Evolutionary conservation across 2,797 vertebrate species (phyloP), one percentile per base, ranked within the genome.

Genomic region (Pangasius larnaudii): DNA sequence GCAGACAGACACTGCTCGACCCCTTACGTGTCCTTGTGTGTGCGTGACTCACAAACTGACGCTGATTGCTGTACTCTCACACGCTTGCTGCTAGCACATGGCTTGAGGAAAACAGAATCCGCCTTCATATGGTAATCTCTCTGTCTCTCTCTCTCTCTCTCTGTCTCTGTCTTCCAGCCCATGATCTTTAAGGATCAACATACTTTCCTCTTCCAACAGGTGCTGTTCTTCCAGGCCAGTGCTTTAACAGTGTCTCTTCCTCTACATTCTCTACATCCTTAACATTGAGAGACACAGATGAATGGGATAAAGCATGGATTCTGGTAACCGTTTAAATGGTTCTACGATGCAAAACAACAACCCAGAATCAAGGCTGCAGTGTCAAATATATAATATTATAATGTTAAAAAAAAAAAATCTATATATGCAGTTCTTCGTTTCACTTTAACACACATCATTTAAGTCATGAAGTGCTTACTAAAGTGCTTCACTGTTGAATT

Each of bases 31-130:
- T 92, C 90, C 36, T 67, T 86, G 72, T 77, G 81, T 88, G n/a
- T 42, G 63, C 10, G 80, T 65, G 95, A 95, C 87, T 95, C 94
- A 95, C 67, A 13, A 85, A 13, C 80, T 93, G 94, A 93, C 90
- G 90, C 86, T 81, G 58, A 49, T 88, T 24, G 65, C 90, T 58
- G 79, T 89, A 88, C 88, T 65, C 89, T 81, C 75, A 93, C 94
- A 94, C 67, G 89, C 92, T 91, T 91, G 86, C 91, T 91, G 67
- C 24, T 8, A 88, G 93, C 94, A 95, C 94, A 95, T 95, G 95
- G 95, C 93, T 88, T 39, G 69, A 86, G 91, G 94, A 93, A 92
- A 91, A 93, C 93, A 93, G 94, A 94, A 92, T 89, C 92, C 89
- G 92, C 88, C 90, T 93, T 95, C 94, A 95, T 92, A 92, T 96